A percentile compares a stretch with the other conserved stretches of the same genome.
Conservation (phyloP, 1,140 invertebrate genomes). For the Charaxes varanes region DNA sequence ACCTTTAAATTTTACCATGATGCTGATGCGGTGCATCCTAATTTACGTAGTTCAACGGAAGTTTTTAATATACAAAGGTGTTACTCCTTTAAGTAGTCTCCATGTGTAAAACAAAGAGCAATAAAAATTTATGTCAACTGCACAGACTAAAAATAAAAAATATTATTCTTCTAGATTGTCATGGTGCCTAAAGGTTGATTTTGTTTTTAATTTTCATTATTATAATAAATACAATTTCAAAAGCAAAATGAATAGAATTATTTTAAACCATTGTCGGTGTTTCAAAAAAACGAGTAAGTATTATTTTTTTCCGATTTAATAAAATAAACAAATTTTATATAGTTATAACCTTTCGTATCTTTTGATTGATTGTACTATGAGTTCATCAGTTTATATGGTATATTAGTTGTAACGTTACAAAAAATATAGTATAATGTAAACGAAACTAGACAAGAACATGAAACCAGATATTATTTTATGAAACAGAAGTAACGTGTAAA, state of each 20-base stretch:
- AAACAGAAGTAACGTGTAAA: no score
- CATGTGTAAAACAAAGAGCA: no score
- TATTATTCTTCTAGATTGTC: constrained; percentile 45
- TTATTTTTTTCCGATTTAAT: no score
- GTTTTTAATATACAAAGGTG: no score
- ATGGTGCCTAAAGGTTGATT: constrained; percentile 67
- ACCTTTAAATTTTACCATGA: no score
- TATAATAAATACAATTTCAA: constrained; percentile 24
- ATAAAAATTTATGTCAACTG: no score
- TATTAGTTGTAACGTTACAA: constrained; percentile 7
- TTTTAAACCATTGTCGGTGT: constrained; percentile 52
- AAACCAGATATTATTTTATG: no score
- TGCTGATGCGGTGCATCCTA: no score
- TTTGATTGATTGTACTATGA: constrained; percentile 52
- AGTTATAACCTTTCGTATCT: constrained; percentile 42
- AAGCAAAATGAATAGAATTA: constrained; percentile 59
- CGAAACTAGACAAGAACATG: no score
- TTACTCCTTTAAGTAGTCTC: no score
- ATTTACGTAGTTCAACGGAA: no score
- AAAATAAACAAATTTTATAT: constrained; percentile 21
- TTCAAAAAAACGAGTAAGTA: constrained; percentile 59
- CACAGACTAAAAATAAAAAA: constrained; percentile 5
- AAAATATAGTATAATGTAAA: no score
- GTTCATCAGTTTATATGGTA: constrained; percentile 37
- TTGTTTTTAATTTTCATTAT: constrained; percentile 64